Base-by-base conservation (phyloP, 2,888 invertebrate genomes). In the Cryptocephalus moraei region DNA sequence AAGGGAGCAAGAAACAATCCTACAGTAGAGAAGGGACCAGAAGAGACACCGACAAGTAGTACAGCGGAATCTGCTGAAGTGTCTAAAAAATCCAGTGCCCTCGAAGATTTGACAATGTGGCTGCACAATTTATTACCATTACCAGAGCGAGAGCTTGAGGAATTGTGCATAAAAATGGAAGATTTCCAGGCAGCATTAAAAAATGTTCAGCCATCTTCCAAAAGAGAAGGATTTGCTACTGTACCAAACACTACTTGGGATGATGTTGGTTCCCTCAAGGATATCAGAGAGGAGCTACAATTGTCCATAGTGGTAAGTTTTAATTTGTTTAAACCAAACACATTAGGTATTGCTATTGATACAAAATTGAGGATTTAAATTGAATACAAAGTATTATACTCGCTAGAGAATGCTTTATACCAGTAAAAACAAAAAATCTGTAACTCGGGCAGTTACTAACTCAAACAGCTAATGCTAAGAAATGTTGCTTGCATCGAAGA, bases 231-330 rank as follows among this genome's bases (percentile, higher is more conserved):
- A 43, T 96, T 99, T 71, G 91, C 91, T 1, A 95, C 95, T 1
- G 92, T 99, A 10, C 97, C 99, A 2, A 92, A 94, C 74, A 91
- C 92, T 1, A 91, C 91, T 1, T 99, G 97, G 97, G 83, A 91
- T 36, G 94, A 99, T 73, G 82, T 99, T 55, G 99, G 99, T 0
- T 95, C 96, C 1, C 70, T 99, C 44, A 78, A 78, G 44, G 82
- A 88, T 64, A 86, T 99, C 40, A 77, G 95, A 45, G 85, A 91
- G 63, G 92, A 95, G 63, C 73, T 99, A 33, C 86, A 93, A 67
- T 75, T 92, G 70, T 86, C 92, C 40, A 93, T 99, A 54, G 72
- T 95, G 70, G 84, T 83, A 65, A 70, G 68, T n/a, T 11, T 6
- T 2, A 11, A 36, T 22, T 22, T 2, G 22, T 22, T 22, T 4